These are phyloP conservation scores for Pseudomugil tenellus DNA, from an alignment of 2,797 vertebrate genomes.

Conservation along the genomic window DNA sequence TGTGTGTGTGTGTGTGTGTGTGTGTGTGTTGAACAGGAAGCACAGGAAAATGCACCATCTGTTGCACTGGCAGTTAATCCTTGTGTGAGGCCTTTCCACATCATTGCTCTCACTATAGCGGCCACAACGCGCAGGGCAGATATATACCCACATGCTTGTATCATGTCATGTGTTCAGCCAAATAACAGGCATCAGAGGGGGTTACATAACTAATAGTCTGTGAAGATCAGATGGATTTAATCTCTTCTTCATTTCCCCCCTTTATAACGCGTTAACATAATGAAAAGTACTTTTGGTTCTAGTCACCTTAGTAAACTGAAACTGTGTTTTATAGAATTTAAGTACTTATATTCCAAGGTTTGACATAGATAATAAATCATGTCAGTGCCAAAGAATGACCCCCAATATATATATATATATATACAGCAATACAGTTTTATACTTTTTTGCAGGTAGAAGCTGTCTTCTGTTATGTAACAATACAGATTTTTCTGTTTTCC, in stretches of 20 bases:
- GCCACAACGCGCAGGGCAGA: conserved; percentile 32
- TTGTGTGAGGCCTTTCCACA: conserved; percentile 73
- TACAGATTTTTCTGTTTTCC: not conserved
- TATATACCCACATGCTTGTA: conserved; percentile 43
- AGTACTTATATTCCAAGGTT: not conserved
- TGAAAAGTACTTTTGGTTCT: no score
- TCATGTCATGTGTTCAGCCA: conserved; percentile 38
- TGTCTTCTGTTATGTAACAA: not conserved
- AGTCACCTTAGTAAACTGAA: not conserved
- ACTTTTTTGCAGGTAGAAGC: not conserved
- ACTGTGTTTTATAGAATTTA: not conserved
- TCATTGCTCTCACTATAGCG: conserved; percentile 55
- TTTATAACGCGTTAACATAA: not conserved
- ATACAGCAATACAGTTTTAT: no score
- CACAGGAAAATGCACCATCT: conserved; percentile 76
- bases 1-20: conserved; percentile 1
- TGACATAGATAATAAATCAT: not conserved
- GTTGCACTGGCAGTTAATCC: conserved; percentile 81
- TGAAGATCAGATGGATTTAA: conserved; percentile 31
- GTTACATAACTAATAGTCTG: conserved; percentile 54
- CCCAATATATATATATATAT: no score
- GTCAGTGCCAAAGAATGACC: not conserved
- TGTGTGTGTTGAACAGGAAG: conserved; percentile 52
- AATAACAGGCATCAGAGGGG: conserved; percentile 30
- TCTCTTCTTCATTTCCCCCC: conserved; percentile 1